Evolutionary conservation across 2,797 vertebrate genomes (phyloP), one percentile per base, ranked within the genome.

Genomic region (Leptoclinus maculatus): DNA sequence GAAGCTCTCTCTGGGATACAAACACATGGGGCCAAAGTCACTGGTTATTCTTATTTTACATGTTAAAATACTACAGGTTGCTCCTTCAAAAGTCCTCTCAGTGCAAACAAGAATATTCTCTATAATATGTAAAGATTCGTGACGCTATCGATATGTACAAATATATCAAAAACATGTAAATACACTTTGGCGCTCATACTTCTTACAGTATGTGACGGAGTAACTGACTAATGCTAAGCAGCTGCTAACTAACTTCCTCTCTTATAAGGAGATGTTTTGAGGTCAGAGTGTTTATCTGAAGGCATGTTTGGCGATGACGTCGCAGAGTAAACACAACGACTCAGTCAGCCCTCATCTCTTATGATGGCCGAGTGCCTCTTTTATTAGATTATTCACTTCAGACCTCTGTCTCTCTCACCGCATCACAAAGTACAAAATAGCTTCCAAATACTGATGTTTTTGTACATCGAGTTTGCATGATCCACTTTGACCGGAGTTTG

Each of bases 1-100:
- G 84, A 93, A 85, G 76, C 69, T 93, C 56, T 94, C 94, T 63
- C 94, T 94, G 82, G 13, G 82, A 7, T 0, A 51, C 62, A n/a
- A 49, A 32, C 63, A 32, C 63, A 45, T 1, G 49, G 54, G 16
- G n/a, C 13, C 21, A 4, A 60, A 38, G 14, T 6, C 17, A 34
- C 17, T 34, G 5, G 3, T 21, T 8, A 23, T n/a, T 62, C 16
- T 39, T 25, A 39, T 1, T 62, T 25, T 16, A 36, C 16, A 32
- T 32, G 32, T 59, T 59, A 3, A 36, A 36, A 59, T n/a, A 36
- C 57, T 2, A 19, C 45, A 21, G 43, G 43, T 17, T 17, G 43
- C 14, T 45, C 43, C 43, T 47, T 47, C 7, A 47, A 47, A 4
- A 3, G 2, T 39, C 39, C 38, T 39, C 38, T 13, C 38, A 12